Evolutionary conservation across 2,888 invertebrate genomes (phyloP), one percentile per base, ranked within the genome.

Genomic region (Lacanobia wlatinum): DNA sequence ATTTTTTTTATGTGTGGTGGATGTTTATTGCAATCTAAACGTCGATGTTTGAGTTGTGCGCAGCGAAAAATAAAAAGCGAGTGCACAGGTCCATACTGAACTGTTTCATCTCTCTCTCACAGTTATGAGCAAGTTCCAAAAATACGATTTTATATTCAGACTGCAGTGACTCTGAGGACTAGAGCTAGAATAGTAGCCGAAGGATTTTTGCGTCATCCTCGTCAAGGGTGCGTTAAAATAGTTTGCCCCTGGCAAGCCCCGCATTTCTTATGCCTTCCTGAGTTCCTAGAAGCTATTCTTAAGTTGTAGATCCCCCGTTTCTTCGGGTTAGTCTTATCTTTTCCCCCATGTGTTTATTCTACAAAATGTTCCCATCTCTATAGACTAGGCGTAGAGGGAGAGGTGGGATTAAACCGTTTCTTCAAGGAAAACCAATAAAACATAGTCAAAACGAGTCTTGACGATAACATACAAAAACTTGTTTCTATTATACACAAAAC

Each of bases 1-100:
- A 55, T n/a, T n/a, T n/a, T n/a, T n/a, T n/a, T n/a, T n/a, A n/a
- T n/a, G n/a, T n/a, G n/a, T n/a, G n/a, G n/a, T n/a, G n/a, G n/a
- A n/a, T n/a, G n/a, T n/a, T n/a, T n/a, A n/a, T 50, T 76, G 80
- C 80, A 79, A 80, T 61, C 21, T 40, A 55, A 52, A 34, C 64
- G 21, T 34, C 50, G 66, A 56, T 73, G 40, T 59, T 50, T 14
- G 48, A 58, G 67, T 46, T 28, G 52, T 21, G 48, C 66, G 67
- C 75, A 48, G 40, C 23, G 23, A n/a, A 53, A 63, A 73, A 73
- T 53, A 74, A 48, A 62, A 66, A 56, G 43, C 34, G 18, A 64
- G 43, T 73, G 55, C 50, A 79, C 60, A 46, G 66, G 50, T 80
- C 74, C 73, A 76, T 76, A 76, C 55, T 73, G 23, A 40, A 21